phyloP scores from a whole-genome alignment of 2,888 invertebrate genomes.

The Drosophila fungiperda region DNA sequence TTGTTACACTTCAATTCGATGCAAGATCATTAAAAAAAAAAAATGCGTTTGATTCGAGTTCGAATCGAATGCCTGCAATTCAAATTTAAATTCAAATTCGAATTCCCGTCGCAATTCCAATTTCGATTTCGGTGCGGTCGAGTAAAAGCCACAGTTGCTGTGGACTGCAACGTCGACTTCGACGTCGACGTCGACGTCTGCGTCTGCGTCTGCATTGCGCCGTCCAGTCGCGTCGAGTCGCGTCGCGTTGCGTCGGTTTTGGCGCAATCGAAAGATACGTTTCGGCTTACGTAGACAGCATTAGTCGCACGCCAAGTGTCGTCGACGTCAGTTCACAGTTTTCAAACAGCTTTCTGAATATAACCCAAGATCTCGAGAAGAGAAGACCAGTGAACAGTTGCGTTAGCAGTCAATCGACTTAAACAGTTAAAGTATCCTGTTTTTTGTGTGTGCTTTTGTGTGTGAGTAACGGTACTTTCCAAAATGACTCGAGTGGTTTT shows the following conservation, averaged over 20 bases:
- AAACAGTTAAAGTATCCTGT: not conserved
- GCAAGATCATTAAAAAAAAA: conserved; percentile 40
- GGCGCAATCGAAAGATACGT: conserved; percentile 80
- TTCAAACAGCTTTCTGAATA: conserved; percentile 9
- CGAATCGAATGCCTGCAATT: conserved; percentile 4
- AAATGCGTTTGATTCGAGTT: not conserved
- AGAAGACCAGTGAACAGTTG: not conserved
- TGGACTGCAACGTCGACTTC: conserved; percentile 25
- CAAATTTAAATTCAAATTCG: conserved; percentile 12
- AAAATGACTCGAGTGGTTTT: not conserved
- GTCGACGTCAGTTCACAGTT: conserved; percentile 68
- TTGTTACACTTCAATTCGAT: conserved; percentile 42
- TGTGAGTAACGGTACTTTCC: not conserved
- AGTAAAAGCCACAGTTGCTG: conserved; percentile 8
- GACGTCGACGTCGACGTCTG: conserved; percentile 1
- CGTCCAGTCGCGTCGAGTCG: not conserved
- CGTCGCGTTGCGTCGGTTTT: conserved; percentile 45
- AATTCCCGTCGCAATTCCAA: conserved; percentile 10
- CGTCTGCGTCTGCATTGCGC: conserved; percentile 5
- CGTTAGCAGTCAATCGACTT: not conserved
- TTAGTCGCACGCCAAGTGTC: conserved; percentile 70
- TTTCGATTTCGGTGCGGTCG: conserved; percentile 22
- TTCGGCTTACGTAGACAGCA: conserved; percentile 72
- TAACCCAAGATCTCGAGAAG: not conserved
- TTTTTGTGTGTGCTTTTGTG: not conserved